phyloP scores from a whole-genome alignment of 2,797 vertebrate species.

The Oreortyx pictus region DNA sequence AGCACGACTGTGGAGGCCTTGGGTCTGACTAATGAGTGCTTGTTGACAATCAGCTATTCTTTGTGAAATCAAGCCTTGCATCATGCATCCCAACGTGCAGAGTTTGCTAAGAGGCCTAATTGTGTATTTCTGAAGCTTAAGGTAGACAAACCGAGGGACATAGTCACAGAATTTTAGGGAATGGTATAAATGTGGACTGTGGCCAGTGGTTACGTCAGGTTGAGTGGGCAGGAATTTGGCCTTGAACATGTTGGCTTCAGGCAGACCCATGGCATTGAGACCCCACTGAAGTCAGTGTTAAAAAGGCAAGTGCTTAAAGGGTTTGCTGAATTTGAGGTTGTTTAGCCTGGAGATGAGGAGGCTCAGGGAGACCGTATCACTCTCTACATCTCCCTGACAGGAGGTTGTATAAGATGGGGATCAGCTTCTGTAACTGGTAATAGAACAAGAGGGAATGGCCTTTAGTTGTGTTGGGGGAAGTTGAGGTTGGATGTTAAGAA shows the following conservation, averaged over 20 bases:
- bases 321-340: neutral
- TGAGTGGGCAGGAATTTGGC: neutral
- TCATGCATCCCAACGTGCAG: accelerated
- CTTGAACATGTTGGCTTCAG: neutral
- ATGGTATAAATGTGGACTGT: accelerated
- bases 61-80: neutral
- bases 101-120: neutral
- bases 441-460: too few species aligned
- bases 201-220: neutral
- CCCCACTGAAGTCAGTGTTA: accelerated
- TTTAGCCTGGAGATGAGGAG: too few species aligned
- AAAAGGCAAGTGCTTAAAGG: neutral
- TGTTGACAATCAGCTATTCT: neutral
- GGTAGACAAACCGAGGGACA: neutral
- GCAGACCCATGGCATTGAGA: neutral
- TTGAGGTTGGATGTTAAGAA: too few species aligned
- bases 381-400: too few species aligned
- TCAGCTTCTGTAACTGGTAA: too few species aligned
- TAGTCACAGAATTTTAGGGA: neutral
- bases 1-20: neutral
- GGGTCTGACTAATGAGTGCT: neutral
- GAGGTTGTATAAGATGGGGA: too few species aligned
- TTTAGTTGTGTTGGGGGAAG: too few species aligned
- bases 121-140: neutral
- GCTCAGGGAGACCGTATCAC: too few species aligned